These are phyloP conservation scores for Lampris megalopsis DNA, from an alignment of 2,113 vertebrate genomes.

Conservation along the genomic window DNA sequence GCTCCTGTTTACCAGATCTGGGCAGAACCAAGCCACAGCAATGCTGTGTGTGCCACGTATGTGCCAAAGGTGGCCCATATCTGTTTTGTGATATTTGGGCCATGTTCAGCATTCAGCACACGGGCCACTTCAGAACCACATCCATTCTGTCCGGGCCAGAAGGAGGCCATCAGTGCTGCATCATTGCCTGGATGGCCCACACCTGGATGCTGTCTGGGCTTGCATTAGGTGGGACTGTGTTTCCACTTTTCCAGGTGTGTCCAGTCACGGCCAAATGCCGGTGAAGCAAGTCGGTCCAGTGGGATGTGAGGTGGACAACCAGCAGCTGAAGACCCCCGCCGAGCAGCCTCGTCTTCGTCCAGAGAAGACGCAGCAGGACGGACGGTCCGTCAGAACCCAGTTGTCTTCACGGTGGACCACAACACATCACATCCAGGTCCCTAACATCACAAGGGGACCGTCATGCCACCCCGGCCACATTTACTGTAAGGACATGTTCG, in stretches of 20 bases:
- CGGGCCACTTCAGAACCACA: too few species aligned
- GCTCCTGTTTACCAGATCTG: too few species aligned
- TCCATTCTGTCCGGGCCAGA: too few species aligned
- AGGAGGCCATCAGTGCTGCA: too few species aligned
- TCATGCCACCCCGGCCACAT: too few species aligned
- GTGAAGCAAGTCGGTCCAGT: constrained; percentile 64
- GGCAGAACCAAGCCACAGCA: too few species aligned
- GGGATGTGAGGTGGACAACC: constrained; percentile 80
- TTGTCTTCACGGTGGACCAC: constrained; percentile 84
- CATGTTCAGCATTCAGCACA: too few species aligned
- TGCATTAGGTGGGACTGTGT: background rate
- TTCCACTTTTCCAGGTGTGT: constrained; percentile 12
- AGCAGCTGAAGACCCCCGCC: constrained; percentile 69
- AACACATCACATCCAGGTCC: constrained; percentile 55
- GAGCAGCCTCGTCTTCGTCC: constrained; percentile 77
- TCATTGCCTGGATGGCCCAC: too few species aligned
- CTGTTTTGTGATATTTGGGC: too few species aligned
- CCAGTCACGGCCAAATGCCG: constrained; percentile 53
- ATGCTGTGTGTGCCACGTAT: too few species aligned
- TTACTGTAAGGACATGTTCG: too few species aligned
- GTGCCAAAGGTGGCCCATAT: too few species aligned
- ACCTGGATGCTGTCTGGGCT: background rate
- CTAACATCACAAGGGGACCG: constrained; percentile 18
- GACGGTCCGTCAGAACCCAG: constrained; percentile 78
- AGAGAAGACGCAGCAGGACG: constrained; percentile 81